Evolutionary conservation across 1,140 invertebrate species (phyloP), one percentile per base, ranked within the genome.

Genomic region (Tetramorium simillimum): DNA sequence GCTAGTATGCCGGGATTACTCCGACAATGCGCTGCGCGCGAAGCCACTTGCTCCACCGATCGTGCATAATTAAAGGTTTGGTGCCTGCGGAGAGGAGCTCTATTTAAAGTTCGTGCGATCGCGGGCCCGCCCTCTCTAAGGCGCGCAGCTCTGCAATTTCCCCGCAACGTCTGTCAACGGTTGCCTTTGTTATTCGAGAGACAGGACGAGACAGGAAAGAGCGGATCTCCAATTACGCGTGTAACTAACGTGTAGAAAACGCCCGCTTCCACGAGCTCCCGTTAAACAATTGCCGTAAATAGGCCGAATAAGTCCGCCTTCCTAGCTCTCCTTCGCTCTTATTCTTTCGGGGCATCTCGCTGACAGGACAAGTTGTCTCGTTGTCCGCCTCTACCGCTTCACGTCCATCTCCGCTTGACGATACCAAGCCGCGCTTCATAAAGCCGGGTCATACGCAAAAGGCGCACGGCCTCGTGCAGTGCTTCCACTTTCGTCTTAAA

Each of bases 221-320:
- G 72, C 81, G 21, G 87, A 65, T 62, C 67, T 62, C 72, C 85
- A 88, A 89, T 89, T 89, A 86, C 60, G 73, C 46, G 82, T 88
- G 58, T 62, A 58, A 51, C 37, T 67, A 80, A 75, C 53, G 53
- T 65, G 62, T 73, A 85, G 73, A 86, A 89, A 89, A 81, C 75
- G 53, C 69, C 69, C 49, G 70, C n/a, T 33, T 60, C 46, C 46
- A 16, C 33, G 49, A 16, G 43, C 28, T 89, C 69, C 84, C 56
- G 69, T 89, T 86, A 81, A 88, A 81, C 58, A 85, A 72, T 89
- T 43, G 69, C 43, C 46, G 75, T 81, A 86, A 89, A 89, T 86
- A 89, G 75, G 75, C 67, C 69, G 75, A 73, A 85, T 73, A 85
- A 58, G 7, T 73, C 56, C 56, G 69, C 82, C 56, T 85, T 77